phyloP scores from a whole-genome alignment of 2,888 invertebrate genomes.

The Cataglyphis livida region DNA sequence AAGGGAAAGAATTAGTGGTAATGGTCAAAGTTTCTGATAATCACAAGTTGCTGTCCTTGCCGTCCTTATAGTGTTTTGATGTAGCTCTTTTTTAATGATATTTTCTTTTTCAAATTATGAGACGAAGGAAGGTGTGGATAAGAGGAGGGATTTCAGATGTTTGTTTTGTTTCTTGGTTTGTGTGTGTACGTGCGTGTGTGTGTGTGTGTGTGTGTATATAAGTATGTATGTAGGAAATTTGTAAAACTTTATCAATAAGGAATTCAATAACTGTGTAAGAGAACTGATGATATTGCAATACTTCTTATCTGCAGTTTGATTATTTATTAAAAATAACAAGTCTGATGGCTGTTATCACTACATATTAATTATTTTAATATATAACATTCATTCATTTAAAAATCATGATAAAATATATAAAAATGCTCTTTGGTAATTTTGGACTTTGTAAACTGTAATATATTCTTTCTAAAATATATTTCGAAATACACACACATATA shows the following conservation, averaged over 20 bases:
- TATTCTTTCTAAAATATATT: constrained; percentile 19
- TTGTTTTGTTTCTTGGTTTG: too few relatives aligned
- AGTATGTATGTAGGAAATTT: background rate
- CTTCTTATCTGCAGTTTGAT: constrained; percentile 19
- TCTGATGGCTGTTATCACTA: background rate
- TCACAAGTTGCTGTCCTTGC: too few relatives aligned
- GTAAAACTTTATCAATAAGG: background rate
- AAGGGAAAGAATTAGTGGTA: too few relatives aligned
- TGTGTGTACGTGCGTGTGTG: too few relatives aligned
- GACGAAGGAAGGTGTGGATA: too few relatives aligned
- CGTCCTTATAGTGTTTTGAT: too few relatives aligned
- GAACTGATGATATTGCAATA: constrained; percentile 15
- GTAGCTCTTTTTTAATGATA: too few relatives aligned
- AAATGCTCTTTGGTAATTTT: background rate
- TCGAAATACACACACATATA: background rate
- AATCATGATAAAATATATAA: background rate
- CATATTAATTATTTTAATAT: constrained; percentile 4
- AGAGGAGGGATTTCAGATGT: too few relatives aligned
- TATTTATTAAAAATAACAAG: constrained; percentile 21
- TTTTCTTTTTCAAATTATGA: too few relatives aligned
- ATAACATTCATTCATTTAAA: background rate
- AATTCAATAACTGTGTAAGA: constrained; percentile 11
- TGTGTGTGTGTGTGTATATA: background rate
- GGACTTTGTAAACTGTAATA: constrained; percentile 4
- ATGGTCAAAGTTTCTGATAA: too few relatives aligned